These are phyloP conservation scores for Nomia melanderi DNA, from an alignment of 1,140 invertebrate species.

Conservation along the genomic window DNA sequence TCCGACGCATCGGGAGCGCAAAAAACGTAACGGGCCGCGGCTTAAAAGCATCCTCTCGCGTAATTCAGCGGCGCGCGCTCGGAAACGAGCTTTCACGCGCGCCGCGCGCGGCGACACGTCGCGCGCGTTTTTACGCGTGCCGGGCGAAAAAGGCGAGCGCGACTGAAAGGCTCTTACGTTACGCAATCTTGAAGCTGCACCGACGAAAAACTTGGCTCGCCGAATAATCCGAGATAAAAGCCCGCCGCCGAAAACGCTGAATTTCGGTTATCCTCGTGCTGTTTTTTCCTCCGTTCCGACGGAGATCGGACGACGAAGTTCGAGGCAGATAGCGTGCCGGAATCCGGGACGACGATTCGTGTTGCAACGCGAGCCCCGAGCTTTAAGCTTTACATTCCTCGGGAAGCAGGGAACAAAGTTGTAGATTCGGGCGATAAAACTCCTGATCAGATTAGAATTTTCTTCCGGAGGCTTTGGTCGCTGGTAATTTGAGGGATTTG, in stretches of 20 bases:
- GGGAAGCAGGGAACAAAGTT: no score
- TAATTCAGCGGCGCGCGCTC: background rate
- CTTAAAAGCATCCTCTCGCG: background rate
- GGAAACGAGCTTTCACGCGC: background rate
- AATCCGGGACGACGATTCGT: background rate
- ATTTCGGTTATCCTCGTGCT: background rate
- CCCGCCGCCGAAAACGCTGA: background rate
- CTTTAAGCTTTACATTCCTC: background rate
- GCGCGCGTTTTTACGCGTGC: background rate
- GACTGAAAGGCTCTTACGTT: background rate
- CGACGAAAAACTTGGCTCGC: background rate
- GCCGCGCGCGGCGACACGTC: background rate
- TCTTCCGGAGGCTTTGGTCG: no score
- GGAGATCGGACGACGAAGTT: conserved; percentile 18
- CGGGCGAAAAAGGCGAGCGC: background rate
- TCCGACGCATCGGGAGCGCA: background rate
- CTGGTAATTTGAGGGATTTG: no score
- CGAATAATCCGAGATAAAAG: conserved; percentile 31
- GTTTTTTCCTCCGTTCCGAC: background rate
- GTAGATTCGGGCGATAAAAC: no score
- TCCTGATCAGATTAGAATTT: no score
- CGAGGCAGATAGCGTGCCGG: background rate
- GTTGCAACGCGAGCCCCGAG: background rate
- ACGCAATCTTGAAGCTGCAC: conserved; percentile 5
- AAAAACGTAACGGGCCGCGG: background rate